Evolutionary conservation across 1,140 invertebrate species (phyloP).

Genomic region (Drosophila persimilis): DNA sequence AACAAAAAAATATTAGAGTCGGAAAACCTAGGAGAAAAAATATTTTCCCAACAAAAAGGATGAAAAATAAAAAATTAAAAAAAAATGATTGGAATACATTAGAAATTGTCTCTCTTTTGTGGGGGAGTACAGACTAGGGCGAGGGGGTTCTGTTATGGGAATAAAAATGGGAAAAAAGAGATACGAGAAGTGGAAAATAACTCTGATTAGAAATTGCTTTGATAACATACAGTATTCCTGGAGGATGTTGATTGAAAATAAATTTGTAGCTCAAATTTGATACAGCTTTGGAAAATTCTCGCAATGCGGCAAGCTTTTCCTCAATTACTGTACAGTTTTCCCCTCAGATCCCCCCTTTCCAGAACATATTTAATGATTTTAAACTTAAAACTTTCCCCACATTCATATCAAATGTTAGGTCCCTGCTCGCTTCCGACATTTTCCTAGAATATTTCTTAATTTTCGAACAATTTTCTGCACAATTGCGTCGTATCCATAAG

Average conservation of each 20-base stretch:
- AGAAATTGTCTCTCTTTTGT: constrained; percentile 57
- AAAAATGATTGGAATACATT: constrained; percentile 68
- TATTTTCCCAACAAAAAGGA: constrained; percentile 11
- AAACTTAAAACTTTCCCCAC: constrained; percentile 7
- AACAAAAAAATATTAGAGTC: constrained; percentile 31
- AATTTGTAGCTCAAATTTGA: not conserved
- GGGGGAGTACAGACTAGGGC: not conserved
- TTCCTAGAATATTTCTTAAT: constrained; percentile 39
- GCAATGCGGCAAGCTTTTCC: not conserved
- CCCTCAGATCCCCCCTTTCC: not conserved
- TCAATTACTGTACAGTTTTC: no score
- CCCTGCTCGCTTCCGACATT: constrained; percentile 9
- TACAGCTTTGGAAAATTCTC: constrained; percentile 2
- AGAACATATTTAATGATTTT: constrained; percentile 13
- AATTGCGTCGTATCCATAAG: constrained; percentile 28
- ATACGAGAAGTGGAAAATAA: constrained; percentile 5
- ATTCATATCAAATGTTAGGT: constrained; percentile 21
- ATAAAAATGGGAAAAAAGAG: constrained; percentile 22
- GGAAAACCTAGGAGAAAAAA: constrained; percentile 24
- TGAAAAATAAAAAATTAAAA: constrained; percentile 30
- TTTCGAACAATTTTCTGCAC: constrained; percentile 39
- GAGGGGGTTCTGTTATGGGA: not conserved
- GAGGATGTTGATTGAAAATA: constrained; percentile 4
- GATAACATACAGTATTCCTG: not conserved
- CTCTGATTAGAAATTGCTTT: not conserved